Evolutionary conservation across 2,113 vertebrate genomes (phyloP), one percentile per base, ranked within the genome.

Genomic region (Acanthochromis polyacanthus): DNA sequence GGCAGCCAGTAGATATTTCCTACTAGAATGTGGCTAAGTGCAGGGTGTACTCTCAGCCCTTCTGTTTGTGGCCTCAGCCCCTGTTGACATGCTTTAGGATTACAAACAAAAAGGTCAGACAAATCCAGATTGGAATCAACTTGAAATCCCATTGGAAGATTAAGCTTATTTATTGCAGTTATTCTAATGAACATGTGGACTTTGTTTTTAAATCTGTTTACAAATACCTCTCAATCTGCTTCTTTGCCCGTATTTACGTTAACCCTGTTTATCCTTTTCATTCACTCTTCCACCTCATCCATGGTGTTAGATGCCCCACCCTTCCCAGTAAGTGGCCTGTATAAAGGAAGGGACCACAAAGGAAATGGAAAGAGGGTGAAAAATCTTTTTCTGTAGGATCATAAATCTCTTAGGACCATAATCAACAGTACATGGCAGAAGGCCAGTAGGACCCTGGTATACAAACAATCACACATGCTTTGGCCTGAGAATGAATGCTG

Each of bases 331-430:
- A 43, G 11, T n/a, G 14, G 9, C 22, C 12, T 56, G 14, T 32
- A 17, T 5, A 28, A 2, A 32, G 30, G 2, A 50, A 23, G 25
- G 30, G 78, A 28, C 36, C 43, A 52, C 23, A 64, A 28, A 52
- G 25, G 40, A 46, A 60, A 78, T 78, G 10, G 6, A 36, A 73
- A 74, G 22, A 38, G 48, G 43, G 6, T 14, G 16, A 53, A 60
- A 65, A 36, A 59, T 20, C 25, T 5, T 15, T 4, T 36, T 8
- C 32, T 36, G 32, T 20, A 15, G 30, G 5, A 45, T 65, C 25
- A 61, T 77, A 79, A 83, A 83, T 84, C 81, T 84, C 53, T 62
- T 50, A 71, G 28, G 59, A 43, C 74, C 36, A 64, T 48, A 83
- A 81, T 82, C 55, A 87, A 66, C 64, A 82, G 69, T 50, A 32